Base-by-base conservation (phyloP, 92 coral and sea anemone genomes). In the Palythoa grandis region DNA sequence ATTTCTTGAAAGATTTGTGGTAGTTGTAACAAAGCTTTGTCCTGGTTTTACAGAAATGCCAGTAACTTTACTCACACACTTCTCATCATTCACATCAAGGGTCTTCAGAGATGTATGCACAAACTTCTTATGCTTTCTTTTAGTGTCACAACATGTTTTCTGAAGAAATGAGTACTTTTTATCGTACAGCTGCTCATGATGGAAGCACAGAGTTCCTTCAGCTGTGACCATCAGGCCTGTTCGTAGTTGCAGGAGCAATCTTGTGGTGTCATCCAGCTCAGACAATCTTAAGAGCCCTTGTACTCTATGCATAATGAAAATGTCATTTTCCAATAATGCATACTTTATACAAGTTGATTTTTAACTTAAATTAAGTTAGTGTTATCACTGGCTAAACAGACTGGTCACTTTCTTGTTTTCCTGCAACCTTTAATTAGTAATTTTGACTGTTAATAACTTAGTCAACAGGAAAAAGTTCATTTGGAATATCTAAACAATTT, bases 221-320 rank as follows among this genome's bases (percentile, higher is more conserved):
- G 38, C 15, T 58, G 54, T 78, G 72, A 60, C 19, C n/a, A n/a
- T n/a, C n/a, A n/a, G n/a, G 72, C 47, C 72, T 78, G 72, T 35
- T 78, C 70, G 58, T n/a, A 78, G 70, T 60, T 78, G 67, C 82
- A 76, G 82, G 53, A 76, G 82, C 82, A 76, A 11, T 76, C 66
- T 76, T 76, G 68, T 76, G 67, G 13, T 48, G 29, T 76, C 68
- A 76, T 76, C 82, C 66, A 76, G 82, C 53, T 76, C 68, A 54
- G 67, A 56, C 53, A 53, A 67, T 76, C 80, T 76, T 76, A 76
- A 76, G 67, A 76, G 80, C 53, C 53, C 80, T 76, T 76, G 48
- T 76, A 23, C 53, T 76, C 80, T 76, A 76, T n/a, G n/a, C n/a
- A n/a, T n/a, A n/a, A n/a, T n/a, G n/a, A n/a, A n/a, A n/a, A n/a